Conservation (phyloP, 2,888 invertebrate genomes). For the Merodon equestris region DNA sequence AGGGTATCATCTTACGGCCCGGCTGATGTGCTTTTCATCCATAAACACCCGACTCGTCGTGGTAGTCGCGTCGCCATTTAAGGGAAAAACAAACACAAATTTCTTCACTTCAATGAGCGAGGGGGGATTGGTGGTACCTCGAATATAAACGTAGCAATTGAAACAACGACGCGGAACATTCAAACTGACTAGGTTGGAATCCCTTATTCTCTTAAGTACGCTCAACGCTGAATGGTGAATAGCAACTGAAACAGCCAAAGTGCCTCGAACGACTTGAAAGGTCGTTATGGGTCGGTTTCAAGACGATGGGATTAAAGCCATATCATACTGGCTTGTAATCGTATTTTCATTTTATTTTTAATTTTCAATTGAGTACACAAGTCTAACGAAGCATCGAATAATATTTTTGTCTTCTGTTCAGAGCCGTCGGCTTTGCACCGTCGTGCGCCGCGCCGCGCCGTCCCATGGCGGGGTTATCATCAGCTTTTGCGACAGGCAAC, state of each 20-base stretch:
- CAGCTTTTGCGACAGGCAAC: conserved; percentile 18
- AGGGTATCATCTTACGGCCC: conserved; percentile 57
- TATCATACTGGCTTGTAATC: conserved; percentile 59
- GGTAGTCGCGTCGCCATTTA: too few species aligned
- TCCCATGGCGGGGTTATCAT: not conserved
- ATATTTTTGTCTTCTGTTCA: conserved; percentile 41
- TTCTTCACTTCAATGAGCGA: too few species aligned
- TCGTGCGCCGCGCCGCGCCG: too few species aligned
- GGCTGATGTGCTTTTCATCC: conserved; percentile 53
- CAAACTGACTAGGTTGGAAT: conserved; percentile 32
- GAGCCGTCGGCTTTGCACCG: too few species aligned
- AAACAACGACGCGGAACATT: conserved; percentile 60
- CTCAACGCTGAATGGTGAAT: too few species aligned
- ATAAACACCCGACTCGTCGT: conserved; percentile 46
- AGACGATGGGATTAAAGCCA: conserved; percentile 54
- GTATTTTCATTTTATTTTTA: conserved; percentile 59
- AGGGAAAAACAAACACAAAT: too few species aligned
- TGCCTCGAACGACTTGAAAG: conserved; percentile 4
- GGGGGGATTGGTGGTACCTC: too few species aligned
- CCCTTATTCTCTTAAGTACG: too few species aligned
- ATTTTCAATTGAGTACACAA: conserved; percentile 63
- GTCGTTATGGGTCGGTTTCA: conserved; percentile 22
- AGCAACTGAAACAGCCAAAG: too few species aligned
- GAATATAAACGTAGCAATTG: conserved; percentile 48
- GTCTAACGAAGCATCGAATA: conserved; percentile 66